phyloP scores from a whole-genome alignment of 2,113 vertebrate species.

The Pedetes capensis region DNA sequence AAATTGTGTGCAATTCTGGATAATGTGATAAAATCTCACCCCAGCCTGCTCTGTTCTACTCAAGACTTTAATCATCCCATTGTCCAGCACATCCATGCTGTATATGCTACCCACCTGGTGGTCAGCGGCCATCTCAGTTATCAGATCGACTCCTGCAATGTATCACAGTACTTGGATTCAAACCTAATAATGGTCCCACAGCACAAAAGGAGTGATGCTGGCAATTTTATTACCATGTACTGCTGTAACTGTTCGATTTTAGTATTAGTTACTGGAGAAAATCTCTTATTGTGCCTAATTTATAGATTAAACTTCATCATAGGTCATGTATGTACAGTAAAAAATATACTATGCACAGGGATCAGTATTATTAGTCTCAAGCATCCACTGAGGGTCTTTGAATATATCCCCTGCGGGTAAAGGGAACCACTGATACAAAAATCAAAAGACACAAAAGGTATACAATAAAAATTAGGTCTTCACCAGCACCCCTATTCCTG shows the following conservation, averaged over 20 bases:
- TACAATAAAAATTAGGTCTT: not conserved
- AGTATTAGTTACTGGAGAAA: not conserved
- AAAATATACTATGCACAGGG: not conserved
- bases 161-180: not conserved
- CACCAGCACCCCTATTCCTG: not conserved
- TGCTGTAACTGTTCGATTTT: not conserved
- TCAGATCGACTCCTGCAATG: not conserved
- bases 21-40: not conserved
- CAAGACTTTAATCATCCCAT: not conserved
- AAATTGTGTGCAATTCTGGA: not conserved
- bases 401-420: not conserved
- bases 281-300: not conserved
- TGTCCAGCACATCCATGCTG: not conserved
- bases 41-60: not conserved
- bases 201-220: not conserved
- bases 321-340: not conserved
- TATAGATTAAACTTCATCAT: not conserved
- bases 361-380: not conserved
- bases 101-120: not conserved
- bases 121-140: not conserved
- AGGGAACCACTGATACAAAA: not conserved
- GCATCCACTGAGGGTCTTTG: not conserved
- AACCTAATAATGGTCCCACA: not conserved
- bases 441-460: not conserved
- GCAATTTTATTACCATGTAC: not conserved